Conservation (phyloP, 2,888 invertebrate species). For the Rotaria magnacalcarata region DNA sequence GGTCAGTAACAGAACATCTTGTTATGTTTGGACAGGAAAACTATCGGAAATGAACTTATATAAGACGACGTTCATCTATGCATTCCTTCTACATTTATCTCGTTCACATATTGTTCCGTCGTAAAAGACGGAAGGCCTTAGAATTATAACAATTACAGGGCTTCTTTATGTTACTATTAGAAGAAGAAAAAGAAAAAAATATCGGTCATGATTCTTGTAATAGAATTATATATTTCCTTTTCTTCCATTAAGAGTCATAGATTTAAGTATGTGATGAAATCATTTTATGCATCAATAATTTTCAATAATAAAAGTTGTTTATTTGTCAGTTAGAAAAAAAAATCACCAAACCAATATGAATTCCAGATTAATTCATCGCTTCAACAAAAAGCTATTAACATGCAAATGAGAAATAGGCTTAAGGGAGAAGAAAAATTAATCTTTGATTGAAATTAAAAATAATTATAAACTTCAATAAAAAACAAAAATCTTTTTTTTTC, state of each 20-base stretch:
- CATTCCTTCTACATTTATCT: background rate
- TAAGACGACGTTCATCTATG: background rate
- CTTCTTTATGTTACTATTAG: background rate
- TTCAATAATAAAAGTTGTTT: background rate
- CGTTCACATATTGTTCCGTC: background rate
- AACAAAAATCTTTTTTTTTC: too few species aligned
- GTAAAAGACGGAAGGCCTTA: background rate
- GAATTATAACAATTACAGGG: background rate
- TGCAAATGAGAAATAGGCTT: background rate
- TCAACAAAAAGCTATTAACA: background rate
- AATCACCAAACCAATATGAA: background rate
- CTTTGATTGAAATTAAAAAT: too few species aligned
- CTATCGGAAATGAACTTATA: conserved; percentile 15
- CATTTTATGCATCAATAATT: conserved; percentile 22
- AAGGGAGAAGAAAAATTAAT: background rate
- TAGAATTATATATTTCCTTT: background rate
- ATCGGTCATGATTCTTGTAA: background rate
- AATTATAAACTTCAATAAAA: too few species aligned
- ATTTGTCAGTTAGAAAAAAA: background rate
- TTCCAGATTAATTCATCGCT: too few species aligned
- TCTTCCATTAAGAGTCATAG: background rate
- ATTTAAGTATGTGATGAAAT: background rate
- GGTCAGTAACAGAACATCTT: background rate
- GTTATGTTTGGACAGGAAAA: background rate
- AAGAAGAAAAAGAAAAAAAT: background rate